Evolutionary conservation across 2,888 invertebrate genomes (phyloP), one percentile per base, ranked within the genome.

Genomic region (Dendrolimus houi): DNA sequence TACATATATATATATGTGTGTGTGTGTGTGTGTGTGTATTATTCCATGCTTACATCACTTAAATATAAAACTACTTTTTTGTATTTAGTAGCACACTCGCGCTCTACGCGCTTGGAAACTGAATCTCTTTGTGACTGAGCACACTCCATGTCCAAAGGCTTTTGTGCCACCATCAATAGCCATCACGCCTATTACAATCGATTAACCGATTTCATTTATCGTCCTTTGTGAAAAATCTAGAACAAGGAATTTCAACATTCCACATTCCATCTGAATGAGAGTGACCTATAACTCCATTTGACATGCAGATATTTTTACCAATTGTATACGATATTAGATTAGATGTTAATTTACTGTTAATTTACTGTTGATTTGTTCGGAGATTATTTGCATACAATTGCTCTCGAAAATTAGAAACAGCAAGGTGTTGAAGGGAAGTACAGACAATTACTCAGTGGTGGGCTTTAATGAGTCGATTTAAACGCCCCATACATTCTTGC

Each of bases 381-480:
- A 47, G 47, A 47, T 47, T 3, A 12, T 47, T 47, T 9, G 12
- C 47, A 47, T 47, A 47, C 58, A 64, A 62, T 59, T 71, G 71
- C 71, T 70, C 64, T 62, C 60, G 70, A 67, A 66, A 76, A 74
- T 77, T 72, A 70, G 69, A 65, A 71, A 69, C 67, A 75, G 77
- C 78, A 78, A 75, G 64, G 65, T 67, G 65, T 65, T 70, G 70
- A 75, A 75, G 70, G 75, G 71, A 74, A 76, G 69, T 67, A 67
- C 67, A 70, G 71, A 81, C 76, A 85, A 80, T 79, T 77, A 75
- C 77, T 74, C 72, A 68, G 74, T 72, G 71, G 76, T 75, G 66
- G 68, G 72, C 72, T 73, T 73, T 76, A 81, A 79, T 80, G 79
- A 78, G 79, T 74, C 80, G 81, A 80, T 83, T 78, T 79, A 71